Conservation (phyloP, 2,113 vertebrate species). For the Bucco capensis region DNA sequence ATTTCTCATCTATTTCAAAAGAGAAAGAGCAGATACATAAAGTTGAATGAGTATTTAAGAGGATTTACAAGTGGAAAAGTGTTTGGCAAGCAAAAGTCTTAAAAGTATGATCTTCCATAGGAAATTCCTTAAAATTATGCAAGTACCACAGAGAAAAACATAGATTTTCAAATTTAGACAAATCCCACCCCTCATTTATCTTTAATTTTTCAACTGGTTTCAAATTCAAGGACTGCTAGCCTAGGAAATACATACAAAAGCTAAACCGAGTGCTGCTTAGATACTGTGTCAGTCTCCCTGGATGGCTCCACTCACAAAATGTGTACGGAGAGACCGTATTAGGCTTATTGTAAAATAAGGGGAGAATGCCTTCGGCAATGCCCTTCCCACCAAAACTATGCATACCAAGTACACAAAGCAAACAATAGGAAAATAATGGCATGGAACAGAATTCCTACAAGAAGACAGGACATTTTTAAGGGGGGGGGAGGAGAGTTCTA, state of each 20-base stretch:
- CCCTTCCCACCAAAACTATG: slow-evolving; percentile 45
- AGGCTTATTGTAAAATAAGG: slow-evolving; percentile 5
- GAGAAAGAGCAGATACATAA: not conserved
- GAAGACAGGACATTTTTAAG: not conserved
- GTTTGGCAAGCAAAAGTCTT: not conserved
- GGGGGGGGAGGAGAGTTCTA: not conserved
- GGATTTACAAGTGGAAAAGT: not conserved
- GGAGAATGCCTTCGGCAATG: slow-evolving; percentile 1
- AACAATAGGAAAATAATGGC: slow-evolving; percentile 11
- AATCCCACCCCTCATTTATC: not conserved
- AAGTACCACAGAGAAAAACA: not conserved
- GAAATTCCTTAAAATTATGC: not conserved
- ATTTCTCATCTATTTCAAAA: not conserved
- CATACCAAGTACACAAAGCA: slow-evolving; percentile 29
- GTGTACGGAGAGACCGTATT: not conserved
- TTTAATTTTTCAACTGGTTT: not conserved
- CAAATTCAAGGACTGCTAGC: not conserved
- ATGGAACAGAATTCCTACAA: not conserved
- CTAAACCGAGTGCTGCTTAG: not conserved
- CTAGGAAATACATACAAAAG: not conserved
- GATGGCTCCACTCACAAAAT: not conserved
- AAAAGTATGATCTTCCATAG: not conserved
- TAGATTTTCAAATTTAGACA: not conserved
- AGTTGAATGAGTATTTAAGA: not conserved
- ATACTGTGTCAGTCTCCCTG: not conserved